phyloP scores from a whole-genome alignment of 2,888 invertebrate species.

The Drosophila diplacantha region DNA sequence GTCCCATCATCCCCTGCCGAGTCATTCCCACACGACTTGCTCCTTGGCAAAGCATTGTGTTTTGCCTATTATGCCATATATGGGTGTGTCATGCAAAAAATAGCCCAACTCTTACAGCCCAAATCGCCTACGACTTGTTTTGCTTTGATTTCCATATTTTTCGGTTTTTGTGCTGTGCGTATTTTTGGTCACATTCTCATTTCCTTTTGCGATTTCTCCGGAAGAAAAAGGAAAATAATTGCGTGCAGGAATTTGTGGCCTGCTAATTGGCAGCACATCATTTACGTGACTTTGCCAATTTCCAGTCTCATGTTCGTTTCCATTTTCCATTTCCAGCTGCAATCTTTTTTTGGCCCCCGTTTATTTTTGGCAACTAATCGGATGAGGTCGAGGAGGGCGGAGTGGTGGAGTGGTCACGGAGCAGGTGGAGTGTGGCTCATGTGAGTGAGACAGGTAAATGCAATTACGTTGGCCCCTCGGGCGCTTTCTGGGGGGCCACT shows the following conservation, averaged over 20 bases:
- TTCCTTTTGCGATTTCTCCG: constrained; percentile 27
- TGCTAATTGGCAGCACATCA: constrained; percentile 73
- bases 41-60: constrained; percentile 12
- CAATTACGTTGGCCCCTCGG: constrained; percentile 51
- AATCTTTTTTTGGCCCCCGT: constrained; percentile 16
- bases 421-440: constrained; percentile 8
- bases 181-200: constrained; percentile 51
- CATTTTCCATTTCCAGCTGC: constrained; percentile 43
- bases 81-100: constrained; percentile 27
- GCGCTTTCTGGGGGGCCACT: constrained; percentile 46
- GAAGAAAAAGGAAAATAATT: constrained; percentile 30
- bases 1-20: background rate
- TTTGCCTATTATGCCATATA: constrained; percentile 32
- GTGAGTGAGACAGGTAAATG: constrained; percentile 56
- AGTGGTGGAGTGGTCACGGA: background rate
- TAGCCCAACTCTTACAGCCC: constrained; percentile 13
- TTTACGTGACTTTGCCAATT: constrained; percentile 69
- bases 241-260: constrained; percentile 59
- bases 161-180: constrained; percentile 9
- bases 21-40: constrained; percentile 12
- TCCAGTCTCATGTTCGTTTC: constrained; percentile 52
- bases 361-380: constrained; percentile 20
- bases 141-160: constrained; percentile 32
- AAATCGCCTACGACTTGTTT: constrained; percentile 13
- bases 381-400: background rate